phyloP scores from a whole-genome alignment of 2,797 vertebrate species.

The Enteromius trimaculatus region DNA sequence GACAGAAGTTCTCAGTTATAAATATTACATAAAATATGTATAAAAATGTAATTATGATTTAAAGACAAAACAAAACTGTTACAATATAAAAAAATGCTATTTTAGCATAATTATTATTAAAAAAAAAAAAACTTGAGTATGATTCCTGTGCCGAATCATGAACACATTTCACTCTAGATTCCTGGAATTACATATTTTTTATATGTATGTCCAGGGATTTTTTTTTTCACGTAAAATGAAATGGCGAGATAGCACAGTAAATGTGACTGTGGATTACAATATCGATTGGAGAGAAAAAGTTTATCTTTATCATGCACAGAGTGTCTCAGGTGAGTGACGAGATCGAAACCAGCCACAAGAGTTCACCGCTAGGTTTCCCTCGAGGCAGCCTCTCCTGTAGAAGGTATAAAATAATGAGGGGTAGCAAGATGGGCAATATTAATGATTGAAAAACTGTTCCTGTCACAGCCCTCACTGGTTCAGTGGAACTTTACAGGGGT shows the following conservation, averaged over 20 bases:
- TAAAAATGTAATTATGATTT: background rate
- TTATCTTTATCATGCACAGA: conserved; percentile 65
- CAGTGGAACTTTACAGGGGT: conserved; percentile 49
- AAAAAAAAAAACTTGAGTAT: background rate
- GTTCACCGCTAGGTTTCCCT: conserved; percentile 48
- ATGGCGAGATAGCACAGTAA: conserved; percentile 27
- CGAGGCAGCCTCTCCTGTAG: conserved; percentile 58
- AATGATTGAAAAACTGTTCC: conserved; percentile 66
- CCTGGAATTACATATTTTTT: background rate
- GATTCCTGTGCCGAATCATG: background rate
- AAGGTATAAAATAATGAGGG: conserved; percentile 68
- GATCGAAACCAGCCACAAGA: conserved; percentile 55
- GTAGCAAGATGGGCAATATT: conserved; percentile 60
- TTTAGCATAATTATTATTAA: background rate
- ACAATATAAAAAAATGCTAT: background rate
- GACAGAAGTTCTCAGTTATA: background rate
- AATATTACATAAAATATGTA: background rate
- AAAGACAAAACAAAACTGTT: background rate
- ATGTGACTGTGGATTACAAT: conserved; percentile 69
- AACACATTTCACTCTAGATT: conserved; percentile 41
- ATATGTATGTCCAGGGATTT: conserved; percentile 48
- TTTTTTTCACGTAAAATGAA: conserved; percentile 29
- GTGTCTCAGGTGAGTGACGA: conserved; percentile 50
- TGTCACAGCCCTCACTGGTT: conserved; percentile 51
- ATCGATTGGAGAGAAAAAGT: conserved; percentile 70